Conservation (phyloP, 2,797 vertebrate genomes). For the Scolopax rusticola region DNA sequence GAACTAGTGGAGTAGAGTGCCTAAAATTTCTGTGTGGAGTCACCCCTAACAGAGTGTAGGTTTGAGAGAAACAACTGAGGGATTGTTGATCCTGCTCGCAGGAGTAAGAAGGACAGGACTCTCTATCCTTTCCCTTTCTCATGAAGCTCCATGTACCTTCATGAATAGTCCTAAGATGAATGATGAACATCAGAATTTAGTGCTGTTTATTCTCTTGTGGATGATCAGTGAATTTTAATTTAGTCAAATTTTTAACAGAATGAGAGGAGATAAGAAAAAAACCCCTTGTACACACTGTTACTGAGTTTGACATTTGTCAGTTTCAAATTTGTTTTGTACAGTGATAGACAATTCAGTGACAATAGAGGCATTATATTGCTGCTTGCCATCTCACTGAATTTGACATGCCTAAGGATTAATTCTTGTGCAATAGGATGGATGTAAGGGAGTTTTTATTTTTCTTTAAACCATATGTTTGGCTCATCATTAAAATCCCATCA, state of each 20-base stretch:
- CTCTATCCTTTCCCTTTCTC: neutral
- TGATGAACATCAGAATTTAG: too few species aligned
- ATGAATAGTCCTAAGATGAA: neutral
- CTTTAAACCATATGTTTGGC: neutral
- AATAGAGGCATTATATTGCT: neutral
- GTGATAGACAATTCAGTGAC: neutral
- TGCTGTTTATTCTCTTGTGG: neutral
- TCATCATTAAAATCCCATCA: neutral
- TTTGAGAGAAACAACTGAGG: neutral
- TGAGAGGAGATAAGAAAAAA: neutral
- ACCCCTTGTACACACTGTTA: neutral
- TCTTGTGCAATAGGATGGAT: neutral
- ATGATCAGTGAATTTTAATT: neutral
- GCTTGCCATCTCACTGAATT: neutral
- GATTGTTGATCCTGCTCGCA: neutral
- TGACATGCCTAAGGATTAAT: neutral
- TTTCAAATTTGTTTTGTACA: constrained; percentile 9
- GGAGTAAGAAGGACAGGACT: neutral
- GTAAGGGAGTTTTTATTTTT: neutral
- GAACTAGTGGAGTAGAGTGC: neutral
- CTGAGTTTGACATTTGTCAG: neutral
- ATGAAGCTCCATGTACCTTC: neutral
- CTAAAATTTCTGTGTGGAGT: neutral
- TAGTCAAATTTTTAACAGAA: neutral
- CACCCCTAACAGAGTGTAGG: neutral